These are phyloP conservation scores for Agrypnus murinus DNA, from an alignment of 2,888 invertebrate genomes.

Conservation along the genomic window DNA sequence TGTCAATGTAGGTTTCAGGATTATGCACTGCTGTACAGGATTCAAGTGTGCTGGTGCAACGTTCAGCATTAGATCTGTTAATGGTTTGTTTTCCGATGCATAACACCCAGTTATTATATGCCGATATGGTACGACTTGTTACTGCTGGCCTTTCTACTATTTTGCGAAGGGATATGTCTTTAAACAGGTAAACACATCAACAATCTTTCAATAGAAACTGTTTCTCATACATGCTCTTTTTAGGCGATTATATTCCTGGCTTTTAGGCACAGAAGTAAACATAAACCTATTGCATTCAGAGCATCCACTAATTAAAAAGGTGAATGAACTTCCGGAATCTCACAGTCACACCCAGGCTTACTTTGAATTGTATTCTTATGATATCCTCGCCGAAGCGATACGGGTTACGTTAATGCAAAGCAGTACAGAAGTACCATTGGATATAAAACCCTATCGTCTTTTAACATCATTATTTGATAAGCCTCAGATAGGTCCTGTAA, in stretches of 20 bases:
- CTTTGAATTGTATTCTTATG: conserved; percentile 79
- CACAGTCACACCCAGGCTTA: conserved; percentile 72
- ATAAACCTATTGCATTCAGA: conserved; percentile 68
- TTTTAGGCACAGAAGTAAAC: conserved; percentile 83
- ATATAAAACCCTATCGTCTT: conserved; percentile 83
- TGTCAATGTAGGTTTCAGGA: conserved; percentile 77
- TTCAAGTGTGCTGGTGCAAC: conserved; percentile 86
- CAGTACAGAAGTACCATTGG: conserved; percentile 73
- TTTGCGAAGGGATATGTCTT: conserved; percentile 89
- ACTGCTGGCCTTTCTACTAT: conserved; percentile 84
- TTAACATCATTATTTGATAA: conserved; percentile 90
- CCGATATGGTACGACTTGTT: conserved; percentile 82
- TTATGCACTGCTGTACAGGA: conserved; percentile 88
- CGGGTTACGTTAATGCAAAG: conserved; percentile 76
- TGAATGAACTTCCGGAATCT: conserved; percentile 62
- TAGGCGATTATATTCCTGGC: conserved; percentile 88
- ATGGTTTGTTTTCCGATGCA: conserved; percentile 90
- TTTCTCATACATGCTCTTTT: too few species aligned
- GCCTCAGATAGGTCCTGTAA: conserved; percentile 87
- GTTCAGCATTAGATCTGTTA: conserved; percentile 88
- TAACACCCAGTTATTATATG: conserved; percentile 79
- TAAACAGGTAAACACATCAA: conserved; percentile 78
- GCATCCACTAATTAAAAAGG: conserved; percentile 65
- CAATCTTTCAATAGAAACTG: conserved; percentile 3
- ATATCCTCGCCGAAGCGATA: conserved; percentile 79